phyloP scores from a whole-genome alignment of 2,888 invertebrate species.

The Nephrotoma guestfalica region DNA sequence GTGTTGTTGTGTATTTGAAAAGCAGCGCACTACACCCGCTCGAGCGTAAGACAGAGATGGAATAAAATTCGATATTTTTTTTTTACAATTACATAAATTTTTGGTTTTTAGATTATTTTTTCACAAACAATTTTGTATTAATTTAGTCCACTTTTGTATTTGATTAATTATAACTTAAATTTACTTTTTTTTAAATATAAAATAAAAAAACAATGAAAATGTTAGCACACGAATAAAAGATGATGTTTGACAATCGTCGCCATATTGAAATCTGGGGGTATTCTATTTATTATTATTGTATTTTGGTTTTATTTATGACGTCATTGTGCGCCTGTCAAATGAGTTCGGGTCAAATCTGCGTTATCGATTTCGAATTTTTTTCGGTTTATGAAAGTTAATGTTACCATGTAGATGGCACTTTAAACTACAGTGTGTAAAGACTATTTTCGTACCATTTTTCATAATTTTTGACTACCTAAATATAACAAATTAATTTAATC shows the following conservation, averaged over 20 bases:
- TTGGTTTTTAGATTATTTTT: background rate
- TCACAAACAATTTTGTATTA: background rate
- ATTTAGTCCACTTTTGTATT: background rate
- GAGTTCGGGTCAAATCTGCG: background rate
- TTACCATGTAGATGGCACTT: background rate
- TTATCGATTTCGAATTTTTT: background rate
- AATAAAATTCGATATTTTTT: background rate
- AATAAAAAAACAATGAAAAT: background rate
- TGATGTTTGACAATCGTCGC: slow-evolving; percentile 10
- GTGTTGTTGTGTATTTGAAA: background rate
- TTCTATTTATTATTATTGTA: background rate
- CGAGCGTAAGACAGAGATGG: background rate
- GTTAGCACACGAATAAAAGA: background rate
- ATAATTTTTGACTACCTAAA: too few relatives aligned
- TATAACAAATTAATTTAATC: too few relatives aligned
- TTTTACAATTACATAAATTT: background rate
- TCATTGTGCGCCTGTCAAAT: background rate
- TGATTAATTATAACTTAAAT: background rate
- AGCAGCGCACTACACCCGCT: background rate
- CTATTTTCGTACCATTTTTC: too few relatives aligned
- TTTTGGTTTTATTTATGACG: background rate
- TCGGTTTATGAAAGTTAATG: background rate
- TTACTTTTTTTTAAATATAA: background rate
- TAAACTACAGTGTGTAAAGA: background rate
- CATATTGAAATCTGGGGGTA: slow-evolving; percentile 10